Evolutionary conservation across 1,140 invertebrate species (phyloP).

Genomic region (Chionoecetes opilio): DNA sequence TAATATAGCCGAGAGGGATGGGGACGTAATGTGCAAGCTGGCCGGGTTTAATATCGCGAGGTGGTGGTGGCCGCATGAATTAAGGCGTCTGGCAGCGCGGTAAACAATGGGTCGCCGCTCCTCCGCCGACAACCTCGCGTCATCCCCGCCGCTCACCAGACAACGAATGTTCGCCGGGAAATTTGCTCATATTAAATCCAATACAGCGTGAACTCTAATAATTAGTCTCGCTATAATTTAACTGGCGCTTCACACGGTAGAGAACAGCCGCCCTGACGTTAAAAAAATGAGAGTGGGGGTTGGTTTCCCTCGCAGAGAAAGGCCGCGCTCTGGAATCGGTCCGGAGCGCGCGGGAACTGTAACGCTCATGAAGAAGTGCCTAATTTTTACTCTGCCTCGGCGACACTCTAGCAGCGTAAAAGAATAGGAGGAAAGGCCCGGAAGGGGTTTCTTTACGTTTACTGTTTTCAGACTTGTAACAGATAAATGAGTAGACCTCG

Average conservation of each 20-base stretch:
- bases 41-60: constrained; percentile 3
- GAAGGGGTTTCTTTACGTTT: not conserved
- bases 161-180: constrained; percentile 24
- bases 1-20: constrained; percentile 4
- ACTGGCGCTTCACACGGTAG: not conserved
- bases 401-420: not conserved
- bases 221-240: constrained; percentile 30
- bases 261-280: not conserved
- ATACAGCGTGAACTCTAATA: not conserved
- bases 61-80: not conserved
- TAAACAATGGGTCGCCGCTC: constrained; percentile 4
- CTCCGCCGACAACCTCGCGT: not conserved
- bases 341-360: not conserved
- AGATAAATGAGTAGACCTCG: not conserved
- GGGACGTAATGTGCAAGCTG: constrained; percentile 5
- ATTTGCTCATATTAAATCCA: constrained; percentile 30
- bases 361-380: not conserved
- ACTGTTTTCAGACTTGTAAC: not conserved
- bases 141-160: not conserved
- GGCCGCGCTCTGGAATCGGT: not conserved
- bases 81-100: constrained; percentile 10
- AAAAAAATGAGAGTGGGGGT: not conserved
- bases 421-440: not conserved
- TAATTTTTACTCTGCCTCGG: not conserved
- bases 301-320: not conserved